Evolutionary conservation across 2,797 vertebrate species (phyloP), one percentile per base, ranked within the genome.

Genomic region (Pyrocephalus nanus): DNA sequence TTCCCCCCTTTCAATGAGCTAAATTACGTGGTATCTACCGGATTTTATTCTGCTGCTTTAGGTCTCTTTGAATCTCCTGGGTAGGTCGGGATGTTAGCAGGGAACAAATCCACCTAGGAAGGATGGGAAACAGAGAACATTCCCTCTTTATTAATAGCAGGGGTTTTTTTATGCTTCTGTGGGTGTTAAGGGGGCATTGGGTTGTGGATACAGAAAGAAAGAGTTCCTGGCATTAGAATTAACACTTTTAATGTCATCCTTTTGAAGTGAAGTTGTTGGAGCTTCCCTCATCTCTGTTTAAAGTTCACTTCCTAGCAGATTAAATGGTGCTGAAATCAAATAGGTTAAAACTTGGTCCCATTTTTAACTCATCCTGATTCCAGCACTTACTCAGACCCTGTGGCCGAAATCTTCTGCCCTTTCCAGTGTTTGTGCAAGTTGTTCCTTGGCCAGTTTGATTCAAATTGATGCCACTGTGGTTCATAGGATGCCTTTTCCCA

Each of bases 191-290:
- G 4, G 1, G 3, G 2, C 30, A 42, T 77, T 85, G 53, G 9
- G 6, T 60, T 48, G 38, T 23, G 71, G 11, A 36, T 21, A 7
- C 6, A 6, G 21, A 34, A 83, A 25, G 15, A 62, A 67, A 65
- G 12, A 15, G 2, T 20, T 42, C 12, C 27, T 84, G 7, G 30
- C 43, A 61, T 78, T 29, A 71, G 15, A 83, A 80, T 60, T 36
- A 57, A 12, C 12, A 14, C 1, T 43, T 60, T 64, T 42, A 6
- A 6, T 21, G 4, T 9, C 9, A 64, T 9, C 0, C 2, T 1
- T 70, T 89, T 69, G 34, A 69, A 88, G 77, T 19, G 19, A 57
- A 70, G 50, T 30, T 69, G 16, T 7, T 67, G 6, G 3, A 8
- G 3, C 55, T 73, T 65, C 34, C 34, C 6, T 50, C 26, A 43